Conservation (phyloP, 2,797 vertebrate genomes). For the Pangasius larnaudii region DNA sequence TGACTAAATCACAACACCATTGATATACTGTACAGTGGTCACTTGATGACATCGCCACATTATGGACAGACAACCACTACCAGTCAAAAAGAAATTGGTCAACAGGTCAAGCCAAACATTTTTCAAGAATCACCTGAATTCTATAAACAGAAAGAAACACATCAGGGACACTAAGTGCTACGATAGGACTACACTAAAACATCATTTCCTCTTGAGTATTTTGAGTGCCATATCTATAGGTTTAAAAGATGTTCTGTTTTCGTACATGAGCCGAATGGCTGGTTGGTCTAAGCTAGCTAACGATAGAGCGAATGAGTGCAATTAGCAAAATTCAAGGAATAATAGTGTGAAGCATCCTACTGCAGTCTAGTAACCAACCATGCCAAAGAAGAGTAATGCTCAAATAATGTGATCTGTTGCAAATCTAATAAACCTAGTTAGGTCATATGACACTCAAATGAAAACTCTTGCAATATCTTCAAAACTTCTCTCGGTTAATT, state of each 20-base stretch:
- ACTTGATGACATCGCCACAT: slow-evolving; percentile 63
- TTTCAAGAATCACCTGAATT: slow-evolving; percentile 62
- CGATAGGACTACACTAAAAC: slow-evolving; percentile 65
- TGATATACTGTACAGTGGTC: slow-evolving; percentile 54
- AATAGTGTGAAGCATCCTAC: slow-evolving; percentile 67
- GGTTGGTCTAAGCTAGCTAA: slow-evolving; percentile 56
- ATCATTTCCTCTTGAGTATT: slow-evolving; percentile 61
- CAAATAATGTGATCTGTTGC: slow-evolving; percentile 65
- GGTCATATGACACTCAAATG: slow-evolving; percentile 68
- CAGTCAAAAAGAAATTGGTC: slow-evolving; percentile 64
- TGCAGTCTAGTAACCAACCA: slow-evolving; percentile 74
- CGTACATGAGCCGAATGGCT: slow-evolving; percentile 60
- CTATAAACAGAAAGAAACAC: slow-evolving; percentile 58
- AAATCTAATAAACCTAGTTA: slow-evolving; percentile 58
- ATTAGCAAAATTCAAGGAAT: slow-evolving; percentile 51
- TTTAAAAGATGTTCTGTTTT: slow-evolving; percentile 62
- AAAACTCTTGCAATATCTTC: slow-evolving; percentile 72
- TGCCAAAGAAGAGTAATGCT: slow-evolving; percentile 69
- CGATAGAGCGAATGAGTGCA: slow-evolving; percentile 64
- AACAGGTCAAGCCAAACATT: slow-evolving; percentile 65
- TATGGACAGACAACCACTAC: slow-evolving; percentile 69
- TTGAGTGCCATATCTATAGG: slow-evolving; percentile 62
- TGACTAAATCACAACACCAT: slow-evolving; percentile 51
- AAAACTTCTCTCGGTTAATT: not conserved
- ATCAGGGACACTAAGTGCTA: slow-evolving; percentile 70